A percentile compares a stretch with the other conserved stretches of the same genome.
Evolutionary conservation across 2,888 invertebrate species (phyloP).

Genomic region (Catonia carolina): DNA sequence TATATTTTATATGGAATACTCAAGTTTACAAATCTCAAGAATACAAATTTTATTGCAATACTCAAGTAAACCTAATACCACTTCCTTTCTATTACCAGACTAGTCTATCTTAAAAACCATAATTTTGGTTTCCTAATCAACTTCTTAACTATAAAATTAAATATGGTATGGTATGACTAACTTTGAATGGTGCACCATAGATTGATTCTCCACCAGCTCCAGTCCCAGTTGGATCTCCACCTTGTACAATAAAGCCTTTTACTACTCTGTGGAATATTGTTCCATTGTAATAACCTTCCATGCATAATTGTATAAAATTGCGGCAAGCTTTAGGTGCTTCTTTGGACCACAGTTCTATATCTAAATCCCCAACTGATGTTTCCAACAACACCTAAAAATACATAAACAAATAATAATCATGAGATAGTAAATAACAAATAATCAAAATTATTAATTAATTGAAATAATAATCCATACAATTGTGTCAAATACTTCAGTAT

Average conservation of each 20-base stretch:
- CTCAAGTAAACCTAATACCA: too few relatives aligned
- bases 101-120: too few relatives aligned
- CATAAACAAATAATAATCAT: background rate
- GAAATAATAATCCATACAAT: too few relatives aligned
- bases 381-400: constrained; percentile 71
- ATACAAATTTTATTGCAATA: too few relatives aligned
- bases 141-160: too few relatives aligned
- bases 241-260: constrained; percentile 90
- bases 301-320: constrained; percentile 91
- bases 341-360: constrained; percentile 95
- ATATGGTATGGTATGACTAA: too few relatives aligned
- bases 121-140: too few relatives aligned
- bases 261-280: constrained; percentile 92
- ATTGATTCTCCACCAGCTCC: constrained; percentile 96
- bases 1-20: too few relatives aligned
- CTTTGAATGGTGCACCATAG: constrained; percentile 88
- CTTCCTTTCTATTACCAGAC: too few relatives aligned
- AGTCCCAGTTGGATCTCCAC: constrained; percentile 95
- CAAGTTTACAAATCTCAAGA: too few relatives aligned
- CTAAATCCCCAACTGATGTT: constrained; percentile 93
- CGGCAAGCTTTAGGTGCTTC: constrained; percentile 92
- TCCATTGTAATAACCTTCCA: constrained; percentile 92
- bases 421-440: background rate
- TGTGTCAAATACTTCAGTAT: too few relatives aligned
- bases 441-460: too few relatives aligned